These are phyloP conservation scores for Acheta domesticus DNA, from an alignment of 2,888 invertebrate genomes.

Conservation along the genomic window DNA sequence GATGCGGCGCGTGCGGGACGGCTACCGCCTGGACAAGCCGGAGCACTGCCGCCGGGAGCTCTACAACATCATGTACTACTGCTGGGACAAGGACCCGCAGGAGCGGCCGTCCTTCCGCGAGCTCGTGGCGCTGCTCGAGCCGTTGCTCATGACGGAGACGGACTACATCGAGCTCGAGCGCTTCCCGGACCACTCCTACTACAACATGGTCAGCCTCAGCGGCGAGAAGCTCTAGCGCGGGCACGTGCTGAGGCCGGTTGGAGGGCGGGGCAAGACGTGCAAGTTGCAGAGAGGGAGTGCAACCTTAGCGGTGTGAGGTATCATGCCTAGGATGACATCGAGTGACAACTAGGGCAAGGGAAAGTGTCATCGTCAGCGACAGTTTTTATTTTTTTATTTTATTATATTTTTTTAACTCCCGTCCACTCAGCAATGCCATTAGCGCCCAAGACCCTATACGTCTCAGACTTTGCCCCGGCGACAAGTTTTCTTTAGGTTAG, in stretches of 20 bases:
- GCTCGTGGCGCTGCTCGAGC: slow-evolving; percentile 75
- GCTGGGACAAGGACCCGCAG: slow-evolving; percentile 86
- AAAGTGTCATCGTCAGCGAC: too few species aligned
- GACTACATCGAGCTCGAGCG: slow-evolving; percentile 90
- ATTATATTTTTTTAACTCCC: too few species aligned
- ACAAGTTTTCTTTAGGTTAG: too few species aligned
- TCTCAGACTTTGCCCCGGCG: too few species aligned
- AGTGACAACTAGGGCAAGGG: too few species aligned
- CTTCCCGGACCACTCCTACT: slow-evolving; percentile 90
- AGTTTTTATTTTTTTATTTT: too few species aligned
- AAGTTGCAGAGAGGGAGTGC: too few species aligned
- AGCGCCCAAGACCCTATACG: too few species aligned
- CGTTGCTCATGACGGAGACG: slow-evolving; percentile 80
- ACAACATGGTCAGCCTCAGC: slow-evolving; percentile 78
- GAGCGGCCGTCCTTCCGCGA: slow-evolving; percentile 81
- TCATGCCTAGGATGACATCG: too few species aligned
- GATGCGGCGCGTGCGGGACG: slow-evolving; percentile 72
- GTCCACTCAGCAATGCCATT: too few species aligned
- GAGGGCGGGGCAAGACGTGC: not conserved
- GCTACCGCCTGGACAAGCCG: slow-evolving; percentile 83
- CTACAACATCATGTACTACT: slow-evolving; percentile 93
- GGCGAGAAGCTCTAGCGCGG: slow-evolving; percentile 69
- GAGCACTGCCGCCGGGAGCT: slow-evolving; percentile 89
- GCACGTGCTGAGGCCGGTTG: too few species aligned
- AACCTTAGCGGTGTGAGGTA: too few species aligned